Conservation (phyloP, 1,140 invertebrate genomes). For the Acromyrmex echinatior region DNA sequence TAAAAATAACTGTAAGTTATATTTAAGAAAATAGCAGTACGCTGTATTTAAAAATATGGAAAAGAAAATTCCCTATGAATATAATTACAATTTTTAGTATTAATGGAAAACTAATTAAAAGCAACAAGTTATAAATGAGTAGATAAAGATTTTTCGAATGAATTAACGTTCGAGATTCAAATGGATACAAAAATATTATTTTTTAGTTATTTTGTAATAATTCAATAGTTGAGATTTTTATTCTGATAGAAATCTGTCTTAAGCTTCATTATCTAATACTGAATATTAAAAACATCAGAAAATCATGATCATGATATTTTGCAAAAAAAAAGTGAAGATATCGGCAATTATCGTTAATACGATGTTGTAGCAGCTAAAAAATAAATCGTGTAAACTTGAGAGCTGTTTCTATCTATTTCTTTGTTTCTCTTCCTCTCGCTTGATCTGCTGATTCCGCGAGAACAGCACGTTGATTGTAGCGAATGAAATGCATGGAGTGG, state of each 20-base stretch:
- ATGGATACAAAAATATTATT: neutral
- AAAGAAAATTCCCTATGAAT: neutral
- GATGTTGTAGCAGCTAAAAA: neutral
- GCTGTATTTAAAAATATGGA: neutral
- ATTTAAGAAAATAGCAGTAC: neutral
- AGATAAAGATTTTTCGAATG: neutral
- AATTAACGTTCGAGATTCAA: neutral
- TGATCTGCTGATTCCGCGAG: slow-evolving; percentile 5
- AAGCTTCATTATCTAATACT: neutral
- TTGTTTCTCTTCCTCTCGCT: neutral
- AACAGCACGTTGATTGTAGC: neutral
- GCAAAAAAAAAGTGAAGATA: neutral
- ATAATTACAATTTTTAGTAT: neutral
- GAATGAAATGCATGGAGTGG: slow-evolving; percentile 59
- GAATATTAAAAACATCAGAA: neutral
- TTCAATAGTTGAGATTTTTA: neutral
- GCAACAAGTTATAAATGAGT: neutral
- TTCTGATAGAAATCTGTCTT: neutral
- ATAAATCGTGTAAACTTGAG: neutral
- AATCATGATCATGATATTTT: neutral
- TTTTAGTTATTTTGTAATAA: neutral
- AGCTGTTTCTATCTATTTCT: neutral
- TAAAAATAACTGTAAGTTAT: neutral
- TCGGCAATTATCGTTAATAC: neutral
- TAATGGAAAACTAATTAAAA: neutral